These are phyloP conservation scores for Lamellibrachia satsuma DNA, from an alignment of 2,888 invertebrate species.

Conservation along the genomic window DNA sequence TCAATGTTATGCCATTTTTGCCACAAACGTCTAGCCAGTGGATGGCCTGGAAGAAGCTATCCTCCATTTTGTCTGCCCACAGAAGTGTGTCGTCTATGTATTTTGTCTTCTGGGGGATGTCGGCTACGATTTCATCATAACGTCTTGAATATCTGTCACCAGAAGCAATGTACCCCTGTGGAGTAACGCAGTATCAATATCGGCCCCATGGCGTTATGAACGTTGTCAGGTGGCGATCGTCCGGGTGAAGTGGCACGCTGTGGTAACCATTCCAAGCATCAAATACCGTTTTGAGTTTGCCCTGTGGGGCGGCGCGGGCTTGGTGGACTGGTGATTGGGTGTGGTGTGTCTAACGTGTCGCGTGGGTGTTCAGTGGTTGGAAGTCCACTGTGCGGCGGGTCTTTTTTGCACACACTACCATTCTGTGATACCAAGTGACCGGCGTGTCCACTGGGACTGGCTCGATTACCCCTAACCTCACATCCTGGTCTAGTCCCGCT, in stretches of 20 bases:
- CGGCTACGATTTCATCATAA: not conserved
- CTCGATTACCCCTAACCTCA: no score
- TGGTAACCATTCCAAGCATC: conserved; percentile 40
- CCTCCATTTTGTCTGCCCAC: conserved; percentile 41
- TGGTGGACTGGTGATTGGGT: conserved; percentile 44
- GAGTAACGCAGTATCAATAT: conserved; percentile 39
- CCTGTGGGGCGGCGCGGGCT: conserved; percentile 42
- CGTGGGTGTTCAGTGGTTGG: conserved; percentile 46
- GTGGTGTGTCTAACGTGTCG: conserved; percentile 44
- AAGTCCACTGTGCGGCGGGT: conserved; percentile 47
- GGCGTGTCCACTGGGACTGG: no score
- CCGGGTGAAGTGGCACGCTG: conserved; percentile 20
- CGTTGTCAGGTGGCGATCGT: conserved; percentile 36
- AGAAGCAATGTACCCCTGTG: conserved; percentile 39
- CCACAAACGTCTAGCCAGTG: no score
- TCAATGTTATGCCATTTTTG: not conserved
- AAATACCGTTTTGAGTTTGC: conserved; percentile 41
- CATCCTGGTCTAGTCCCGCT: no score
- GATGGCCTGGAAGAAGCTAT: conserved; percentile 34
- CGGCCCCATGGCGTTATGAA: conserved; percentile 45
- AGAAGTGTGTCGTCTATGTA: conserved; percentile 44
- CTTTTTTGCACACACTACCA: conserved; percentile 27
- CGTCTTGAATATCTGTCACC: conserved; percentile 24
- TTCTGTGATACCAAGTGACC: no score
- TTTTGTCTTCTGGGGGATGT: conserved; percentile 48